Base-by-base conservation (phyloP, 2,888 invertebrate genomes). In the Amitus sp. region DNA sequence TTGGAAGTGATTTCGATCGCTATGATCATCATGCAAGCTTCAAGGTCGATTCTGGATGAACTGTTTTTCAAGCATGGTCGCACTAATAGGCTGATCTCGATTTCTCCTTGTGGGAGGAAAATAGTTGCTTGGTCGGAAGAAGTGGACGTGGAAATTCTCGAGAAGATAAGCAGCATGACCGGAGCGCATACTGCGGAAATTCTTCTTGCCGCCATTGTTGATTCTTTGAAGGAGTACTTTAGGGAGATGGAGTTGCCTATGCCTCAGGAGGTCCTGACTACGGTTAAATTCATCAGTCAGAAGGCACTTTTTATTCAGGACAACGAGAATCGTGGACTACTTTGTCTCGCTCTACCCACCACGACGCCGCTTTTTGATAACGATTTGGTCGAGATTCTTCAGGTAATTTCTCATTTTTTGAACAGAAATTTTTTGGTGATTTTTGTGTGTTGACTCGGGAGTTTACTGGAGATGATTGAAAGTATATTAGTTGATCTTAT, bases 121-220 rank as follows among this genome's bases (percentile, higher is more conserved):
- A 88, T 89, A 1, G 87, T 89, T 1, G 87, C 89, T 0, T 91
- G 91, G 91, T 90, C 90, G 0, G 86, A 88, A 0, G 86, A 88
- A 0, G 86, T 91, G 0, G 83, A 87, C 5, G 80, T 86, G 4
- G 86, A 86, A 0, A 79, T 84, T 10, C 81, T 91, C 5, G 85
- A 85, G 47, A 84, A 85, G 27, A 87, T 89, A 2, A 15, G 13
- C 4, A 83, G 83, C 7, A 85, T 86, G 0, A 85, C 88, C 0
- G 87, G 86, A 1, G 87, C 88, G 0, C 86, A 88, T 0, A 86
- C 88, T 42, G 87, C 88, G 0, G 91, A 90, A 73, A 84, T 90
- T 17, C 82, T 88, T 0, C 78, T 91, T 3, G 86, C 87, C 45
- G 89, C 88, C 0, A 85, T 87, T 2, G 87, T 89, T 0, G 87